phyloP scores from a whole-genome alignment of 2,113 vertebrate species.

The Eleginops maclovinus region DNA sequence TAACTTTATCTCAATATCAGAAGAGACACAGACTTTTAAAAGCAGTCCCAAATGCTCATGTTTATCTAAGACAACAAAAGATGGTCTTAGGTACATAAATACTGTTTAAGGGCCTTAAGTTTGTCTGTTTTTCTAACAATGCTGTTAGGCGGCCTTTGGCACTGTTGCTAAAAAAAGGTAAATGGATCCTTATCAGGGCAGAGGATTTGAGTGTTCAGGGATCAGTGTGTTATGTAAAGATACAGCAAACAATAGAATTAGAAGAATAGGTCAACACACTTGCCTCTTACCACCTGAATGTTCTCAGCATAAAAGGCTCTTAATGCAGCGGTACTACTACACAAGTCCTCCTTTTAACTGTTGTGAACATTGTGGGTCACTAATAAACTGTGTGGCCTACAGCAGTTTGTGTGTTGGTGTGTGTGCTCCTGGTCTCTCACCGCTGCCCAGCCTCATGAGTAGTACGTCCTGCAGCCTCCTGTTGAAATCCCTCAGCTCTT shows the following conservation, averaged over 20 bases:
- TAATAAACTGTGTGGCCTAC: background rate
- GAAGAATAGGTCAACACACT: background rate
- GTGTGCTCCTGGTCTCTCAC: conserved; percentile 80
- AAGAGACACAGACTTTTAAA: background rate
- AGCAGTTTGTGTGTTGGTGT: conserved; percentile 18
- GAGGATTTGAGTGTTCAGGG: background rate
- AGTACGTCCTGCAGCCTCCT: conserved; percentile 97
- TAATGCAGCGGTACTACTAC: background rate
- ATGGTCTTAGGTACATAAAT: too few relatives aligned
- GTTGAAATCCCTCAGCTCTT: conserved; percentile 99
- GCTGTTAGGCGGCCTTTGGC: background rate
- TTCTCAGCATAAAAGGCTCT: background rate
- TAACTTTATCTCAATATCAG: background rate
- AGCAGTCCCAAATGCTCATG: background rate
- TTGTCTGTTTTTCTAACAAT: background rate
- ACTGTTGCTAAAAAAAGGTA: background rate
- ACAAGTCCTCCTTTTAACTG: background rate
- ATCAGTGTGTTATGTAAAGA: background rate
- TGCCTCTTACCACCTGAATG: background rate
- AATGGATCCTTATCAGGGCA: background rate
- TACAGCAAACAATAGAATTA: background rate
- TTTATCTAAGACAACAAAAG: background rate
- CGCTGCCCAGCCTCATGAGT: conserved; percentile 96
- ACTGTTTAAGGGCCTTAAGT: background rate
- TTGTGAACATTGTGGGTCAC: too few relatives aligned